A percentile compares a stretch with the other conserved stretches of the same genome.
phyloP scores from a whole-genome alignment of 2,888 invertebrate species.

The Athalia cordata region DNA sequence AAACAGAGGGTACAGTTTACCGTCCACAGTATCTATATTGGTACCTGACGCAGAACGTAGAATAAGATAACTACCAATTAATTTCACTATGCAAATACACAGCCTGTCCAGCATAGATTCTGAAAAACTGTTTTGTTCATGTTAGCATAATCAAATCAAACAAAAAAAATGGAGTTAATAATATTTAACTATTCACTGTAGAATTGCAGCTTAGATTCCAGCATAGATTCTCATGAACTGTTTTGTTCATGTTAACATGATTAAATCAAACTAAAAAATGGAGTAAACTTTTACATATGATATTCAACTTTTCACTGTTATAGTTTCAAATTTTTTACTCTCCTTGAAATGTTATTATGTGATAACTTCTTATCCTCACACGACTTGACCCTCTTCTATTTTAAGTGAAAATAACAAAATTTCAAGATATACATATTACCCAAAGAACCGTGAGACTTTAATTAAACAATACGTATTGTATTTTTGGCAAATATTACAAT shows the following conservation, averaged over 20 bases:
- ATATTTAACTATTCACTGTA: no score
- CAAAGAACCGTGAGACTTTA: background rate
- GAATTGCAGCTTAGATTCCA: no score
- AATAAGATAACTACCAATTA: constrained; percentile 40
- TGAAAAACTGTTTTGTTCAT: constrained; percentile 6
- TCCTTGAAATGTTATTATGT: background rate
- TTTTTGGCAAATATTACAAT: constrained; percentile 15
- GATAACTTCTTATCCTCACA: background rate
- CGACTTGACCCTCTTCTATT: background rate
- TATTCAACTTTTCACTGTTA: no score
- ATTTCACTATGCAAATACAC: constrained; percentile 42
- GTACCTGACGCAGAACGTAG: constrained; percentile 25
- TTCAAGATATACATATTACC: constrained; percentile 7
- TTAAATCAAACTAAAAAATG: no score
- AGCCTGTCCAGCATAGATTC: constrained; percentile 16
- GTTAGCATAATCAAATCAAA: background rate
- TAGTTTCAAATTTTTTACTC: background rate
- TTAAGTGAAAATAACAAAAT: background rate
- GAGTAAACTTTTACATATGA: no score
- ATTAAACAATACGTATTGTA: constrained; percentile 16
- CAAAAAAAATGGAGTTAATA: no score
- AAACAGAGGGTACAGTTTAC: constrained; percentile 17
- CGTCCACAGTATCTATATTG: constrained; percentile 7
- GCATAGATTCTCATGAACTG: no score
- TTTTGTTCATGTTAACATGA: no score